Base-by-base conservation (phyloP, 2,113 vertebrate genomes). In the Dicerorhinus sumatrensis region DNA sequence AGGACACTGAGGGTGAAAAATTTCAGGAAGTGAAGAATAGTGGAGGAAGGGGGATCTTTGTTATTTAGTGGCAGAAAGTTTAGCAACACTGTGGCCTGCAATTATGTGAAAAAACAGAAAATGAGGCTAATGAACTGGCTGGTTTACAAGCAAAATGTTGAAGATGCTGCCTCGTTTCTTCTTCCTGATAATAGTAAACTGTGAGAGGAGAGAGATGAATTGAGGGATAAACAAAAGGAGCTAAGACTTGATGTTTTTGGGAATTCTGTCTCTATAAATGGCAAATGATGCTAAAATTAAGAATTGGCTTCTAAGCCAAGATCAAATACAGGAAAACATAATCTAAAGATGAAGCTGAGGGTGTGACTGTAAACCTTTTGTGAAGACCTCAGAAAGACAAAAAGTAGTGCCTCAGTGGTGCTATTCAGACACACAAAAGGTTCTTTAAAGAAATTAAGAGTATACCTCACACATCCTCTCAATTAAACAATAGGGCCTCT, bases 281-380 rank as follows among this genome's bases (percentile, higher is more conserved):
- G 75, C 8, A 65, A 81, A n/a, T n/a, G 60, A 62, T 62, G 21
- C 5, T 95, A 56, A 85, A 82, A 60, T 92, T 89, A 95, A 85
- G 33, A 91, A 89, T 36, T 84, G 31, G 36, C n/a, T 60, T 83
- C 39, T 48, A 81, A 92, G n/a, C 25, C 82, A 86, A 60, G 56
- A 73, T 83, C 29, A n/a, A 51, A 42, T 36, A 31, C 3, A 56
- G 18, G 33, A 65, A 89, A 89, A 54, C 33, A 6, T 48, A 36
- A 23, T 76, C 31, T 75, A 65, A 95, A 81, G 80, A 29, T 60
- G 48, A 96, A 81, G 77, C 13, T 72, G 1, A 56, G 9, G 7
- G 1, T 62, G 23, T 72, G 81, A 72, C 56, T 36, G 3, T 86
- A 31, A 69, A 83, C 25, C 5, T 86, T 77, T 67, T 42, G 11